Evolutionary conservation across 2,113 vertebrate species (phyloP), one percentile per base, ranked within the genome.

Genomic region (Periophthalmus modestus): DNA sequence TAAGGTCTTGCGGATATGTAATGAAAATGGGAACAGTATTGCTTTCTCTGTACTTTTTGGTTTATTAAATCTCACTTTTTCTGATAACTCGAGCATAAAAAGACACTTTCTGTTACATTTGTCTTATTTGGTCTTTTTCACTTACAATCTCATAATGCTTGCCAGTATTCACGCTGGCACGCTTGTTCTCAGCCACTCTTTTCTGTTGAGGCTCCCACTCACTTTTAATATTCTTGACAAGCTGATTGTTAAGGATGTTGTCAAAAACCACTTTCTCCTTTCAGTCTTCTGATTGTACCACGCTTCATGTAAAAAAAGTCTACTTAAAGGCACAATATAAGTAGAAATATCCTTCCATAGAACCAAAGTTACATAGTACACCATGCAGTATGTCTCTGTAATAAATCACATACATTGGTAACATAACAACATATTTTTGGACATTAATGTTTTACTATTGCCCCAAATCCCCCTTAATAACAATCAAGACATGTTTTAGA

Each of bases 141-240:
- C 55, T 71, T 59, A 73, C 33, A 50, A 54, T 75, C 81, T 66
- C 47, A 28, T 2, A 66, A 72, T 46, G 46, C 58, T 68, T 58
- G 71, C 77, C 82, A 82, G 71, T 61, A 66, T 85, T 83, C 82
- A 69, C 55, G 55, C 33, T 48, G 7, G 63, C 68, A 50, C 9
- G 12, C 59, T 68, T 66, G n/a, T 48, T 68, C 58, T 36, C n/a
- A n/a, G 7, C 43, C 39, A 2, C 74, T 33, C 12, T 28, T 61
- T 61, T 86, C 81, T 58, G 67, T 62, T 68, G 48, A 71, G 80
- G 70, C 84, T 82, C 73, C 76, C 9, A 21, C 74, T 87, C 84
- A 76, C 87, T 87, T 80, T 78, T 87, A 78, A 86, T 79, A 82
- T 77, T 83, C 76, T 72, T 48, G 61, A 72, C 79, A 83, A 57